Evolutionary conservation across 2,888 invertebrate species (phyloP), one percentile per base, ranked within the genome.

Genomic region (Eupithecia inturbata): DNA sequence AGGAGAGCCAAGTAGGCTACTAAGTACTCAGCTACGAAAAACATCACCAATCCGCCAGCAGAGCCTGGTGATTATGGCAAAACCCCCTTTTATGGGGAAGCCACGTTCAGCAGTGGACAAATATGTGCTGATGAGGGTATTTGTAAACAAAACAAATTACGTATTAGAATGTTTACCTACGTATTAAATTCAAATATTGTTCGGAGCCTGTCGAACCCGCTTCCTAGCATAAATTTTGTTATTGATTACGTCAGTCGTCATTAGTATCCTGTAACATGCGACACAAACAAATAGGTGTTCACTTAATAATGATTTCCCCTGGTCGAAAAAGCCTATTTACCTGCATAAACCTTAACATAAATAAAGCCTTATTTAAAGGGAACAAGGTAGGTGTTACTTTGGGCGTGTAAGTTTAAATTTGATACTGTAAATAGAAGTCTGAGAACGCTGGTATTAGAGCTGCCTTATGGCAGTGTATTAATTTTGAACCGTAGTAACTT

Each of bases 401-500:
- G 84, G 0, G 19, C n/a, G 12, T 19, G 16, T 49, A 77, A 80
- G 77, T 85, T 85, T 88, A 92, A 93, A 91, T 92, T 93, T 93
- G 94, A 93, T 91, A 90, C 91, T 84, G 90, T 87, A 87, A 91
- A 91, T 92, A 91, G 90, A 87, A 90, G 91, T 89, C 87, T 89
- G 83, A 84, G 86, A 84, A 84, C 86, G 86, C 84, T 85, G 89
- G 93, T 91, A 92, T 94, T 93, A 91, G 89, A 90, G 91, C 87
- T 90, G 92, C 92, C 93, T 94, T 94, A 94, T 94, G 93, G 93
- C 90, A 91, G 89, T 93, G 94, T 94, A 94, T 94, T 94, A 94
- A 94, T 94, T 94, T 93, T 94, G 93, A 93, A 94, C 94, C 94
- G 92, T 93, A 91, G 94, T 94, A 93, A 94, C 91, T 94, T 94